Evolutionary conservation across 2,888 invertebrate genomes (phyloP), one percentile per base, ranked within the genome.

Genomic region (Eledona agricola): DNA sequence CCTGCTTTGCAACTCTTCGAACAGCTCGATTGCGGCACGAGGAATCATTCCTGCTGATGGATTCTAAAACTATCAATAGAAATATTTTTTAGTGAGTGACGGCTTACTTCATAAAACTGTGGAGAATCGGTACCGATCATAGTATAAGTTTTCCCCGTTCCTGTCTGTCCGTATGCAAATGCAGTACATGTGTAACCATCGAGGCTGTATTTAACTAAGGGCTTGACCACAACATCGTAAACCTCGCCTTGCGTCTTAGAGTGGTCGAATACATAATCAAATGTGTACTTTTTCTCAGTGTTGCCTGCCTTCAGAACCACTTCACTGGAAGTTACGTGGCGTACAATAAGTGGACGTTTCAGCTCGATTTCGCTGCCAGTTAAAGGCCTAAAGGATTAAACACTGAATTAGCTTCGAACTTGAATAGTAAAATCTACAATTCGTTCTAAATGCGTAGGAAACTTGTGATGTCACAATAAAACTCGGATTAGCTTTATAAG

Each of bases 131-230:
- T 82, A 58, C 85, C 51, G 7, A 43, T 26, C 43, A 99, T 98
- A 0, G 98, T 98, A 71, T 91, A 96, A 0, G 98, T 99, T 78
- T 99, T 99, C 3, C 98, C 98, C 0, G 90, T 90, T 43, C 93
- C 93, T 0, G 93, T 93, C 77, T 93, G 92, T 2, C 95, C 96
- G 78, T 92, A 98, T 11, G 97, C 97, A 79, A 99, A 98, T 9
- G 98, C 93, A 0, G 98, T 99, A 75, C 97, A 98, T 76, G 96
- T 98, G 77, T 96, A 99, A 0, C 98, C 98, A 12, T 85, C 82
- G 11, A 98, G 79, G 3, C 98, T 96, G 77, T 97, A 95, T 53
- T 90, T 87, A 46, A 98, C 87, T 11, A 96, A 81, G 0, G 96
- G 96, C 37, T 85, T 85, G 5, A 96, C 95, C 26, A 97, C 90